Conservation (phyloP, 2,888 invertebrate species). For the Taenaris catops region DNA sequence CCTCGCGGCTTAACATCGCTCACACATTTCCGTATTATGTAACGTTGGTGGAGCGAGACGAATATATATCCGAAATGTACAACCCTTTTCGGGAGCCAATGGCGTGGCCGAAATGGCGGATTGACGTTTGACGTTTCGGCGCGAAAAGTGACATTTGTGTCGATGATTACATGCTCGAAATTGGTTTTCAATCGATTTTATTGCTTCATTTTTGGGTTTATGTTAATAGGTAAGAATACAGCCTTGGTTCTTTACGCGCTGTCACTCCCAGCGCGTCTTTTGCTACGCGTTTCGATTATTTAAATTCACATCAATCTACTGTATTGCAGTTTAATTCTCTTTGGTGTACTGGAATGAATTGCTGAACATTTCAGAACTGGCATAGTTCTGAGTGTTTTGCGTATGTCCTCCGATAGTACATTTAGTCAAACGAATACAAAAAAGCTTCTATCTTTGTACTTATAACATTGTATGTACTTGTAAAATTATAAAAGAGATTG, state of each 20-base stretch:
- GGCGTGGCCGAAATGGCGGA: slow-evolving; percentile 50
- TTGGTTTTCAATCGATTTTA: slow-evolving; percentile 54
- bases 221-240: slow-evolving; percentile 27
- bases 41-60: slow-evolving; percentile 54
- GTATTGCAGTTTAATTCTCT: no score
- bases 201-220: slow-evolving; percentile 48
- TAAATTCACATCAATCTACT: neutral
- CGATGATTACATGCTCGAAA: slow-evolving; percentile 43
- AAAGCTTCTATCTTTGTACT: no score
- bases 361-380: no score
- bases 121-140: slow-evolving; percentile 73
- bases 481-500: no score
- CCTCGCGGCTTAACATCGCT: slow-evolving; percentile 58
- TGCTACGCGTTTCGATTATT: neutral
- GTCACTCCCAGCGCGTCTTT: slow-evolving; percentile 3
- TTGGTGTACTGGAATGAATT: no score
- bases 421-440: no score
- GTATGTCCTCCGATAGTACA: no score
- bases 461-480: no score
- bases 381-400: no score
- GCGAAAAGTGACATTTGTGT: slow-evolving; percentile 67
- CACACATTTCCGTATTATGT: slow-evolving; percentile 74
- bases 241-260: slow-evolving; percentile 11
- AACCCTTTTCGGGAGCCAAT: slow-evolving; percentile 57
- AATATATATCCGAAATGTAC: slow-evolving; percentile 41